These are phyloP conservation scores for Antedon bifida DNA, from an alignment of 35 echinoderm and acorn worm species.

Conservation along the genomic window DNA sequence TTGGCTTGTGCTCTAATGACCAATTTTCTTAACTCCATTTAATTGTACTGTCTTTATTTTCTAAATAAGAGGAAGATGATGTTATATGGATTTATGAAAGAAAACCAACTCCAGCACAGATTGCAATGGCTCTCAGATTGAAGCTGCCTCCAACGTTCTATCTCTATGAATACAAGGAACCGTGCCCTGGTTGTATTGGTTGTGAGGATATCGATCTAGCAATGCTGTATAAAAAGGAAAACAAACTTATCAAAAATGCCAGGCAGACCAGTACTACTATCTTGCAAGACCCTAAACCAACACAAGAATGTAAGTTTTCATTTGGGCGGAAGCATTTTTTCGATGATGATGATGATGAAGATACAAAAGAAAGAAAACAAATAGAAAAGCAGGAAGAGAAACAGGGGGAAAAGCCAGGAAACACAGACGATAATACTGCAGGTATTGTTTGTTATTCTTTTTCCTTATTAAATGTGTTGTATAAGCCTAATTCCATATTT, in stretches of 20 bases:
- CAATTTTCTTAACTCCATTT: no score
- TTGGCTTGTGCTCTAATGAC: no score
- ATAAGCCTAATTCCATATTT: no score
- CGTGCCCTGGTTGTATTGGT: slow-evolving; percentile 69
- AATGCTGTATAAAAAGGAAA: neutral
- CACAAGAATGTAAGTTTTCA: no score
- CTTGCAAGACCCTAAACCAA: no score
- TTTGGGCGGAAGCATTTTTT: no score
- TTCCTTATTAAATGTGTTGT: no score
- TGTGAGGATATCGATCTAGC: slow-evolving; percentile 37
- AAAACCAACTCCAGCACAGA: slow-evolving; percentile 38
- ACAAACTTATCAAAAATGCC: no score
- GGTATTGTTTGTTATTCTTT: no score
- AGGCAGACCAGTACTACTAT: no score
- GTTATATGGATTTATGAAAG: slow-evolving; percentile 44
- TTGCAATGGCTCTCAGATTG: slow-evolving; percentile 46
- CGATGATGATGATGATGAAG: neutral
- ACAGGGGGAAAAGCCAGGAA: neutral
- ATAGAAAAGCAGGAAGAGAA: neutral
- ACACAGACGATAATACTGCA: neutral
- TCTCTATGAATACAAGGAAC: slow-evolving; percentile 54
- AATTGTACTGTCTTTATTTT: no score
- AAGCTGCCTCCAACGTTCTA: slow-evolving; percentile 36
- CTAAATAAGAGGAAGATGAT: slow-evolving; percentile 48
- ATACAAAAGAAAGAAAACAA: neutral